phyloP scores from a whole-genome alignment of 2,113 vertebrate species.

The Syrrhaptes paradoxus region DNA sequence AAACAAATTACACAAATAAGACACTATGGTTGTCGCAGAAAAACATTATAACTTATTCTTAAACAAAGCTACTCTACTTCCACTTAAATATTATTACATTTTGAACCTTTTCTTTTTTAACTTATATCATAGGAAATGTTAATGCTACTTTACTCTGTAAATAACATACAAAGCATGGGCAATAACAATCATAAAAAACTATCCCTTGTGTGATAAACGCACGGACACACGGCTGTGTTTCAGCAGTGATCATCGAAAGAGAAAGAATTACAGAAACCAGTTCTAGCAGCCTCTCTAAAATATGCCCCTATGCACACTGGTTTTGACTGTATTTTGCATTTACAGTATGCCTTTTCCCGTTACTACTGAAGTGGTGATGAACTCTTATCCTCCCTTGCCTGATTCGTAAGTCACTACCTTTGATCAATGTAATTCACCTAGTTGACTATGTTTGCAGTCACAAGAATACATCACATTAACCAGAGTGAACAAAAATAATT shows the following conservation, averaged over 20 bases:
- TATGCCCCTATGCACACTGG: neutral
- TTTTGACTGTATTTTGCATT: neutral
- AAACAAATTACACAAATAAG: neutral
- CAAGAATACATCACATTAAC: neutral
- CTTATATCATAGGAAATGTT: neutral
- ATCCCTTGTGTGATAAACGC: neutral
- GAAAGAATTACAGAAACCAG: neutral
- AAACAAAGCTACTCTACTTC: neutral
- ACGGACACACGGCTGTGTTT: neutral
- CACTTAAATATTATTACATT: neutral
- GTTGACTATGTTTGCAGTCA: neutral
- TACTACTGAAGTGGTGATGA: neutral
- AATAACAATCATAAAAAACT: neutral
- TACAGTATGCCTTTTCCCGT: neutral
- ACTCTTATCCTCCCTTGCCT: neutral
- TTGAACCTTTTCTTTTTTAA: neutral
- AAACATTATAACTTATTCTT: neutral
- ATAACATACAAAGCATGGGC: neutral
- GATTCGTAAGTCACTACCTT: fast-evolving
- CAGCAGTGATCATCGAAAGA: neutral
- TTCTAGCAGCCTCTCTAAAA: neutral
- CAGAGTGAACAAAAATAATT: neutral
- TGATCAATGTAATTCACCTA: neutral
- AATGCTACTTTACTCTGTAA: neutral
- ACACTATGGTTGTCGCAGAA: neutral